phyloP scores from a whole-genome alignment of 2,113 vertebrate species.

The Eretmochelys imbricata region DNA sequence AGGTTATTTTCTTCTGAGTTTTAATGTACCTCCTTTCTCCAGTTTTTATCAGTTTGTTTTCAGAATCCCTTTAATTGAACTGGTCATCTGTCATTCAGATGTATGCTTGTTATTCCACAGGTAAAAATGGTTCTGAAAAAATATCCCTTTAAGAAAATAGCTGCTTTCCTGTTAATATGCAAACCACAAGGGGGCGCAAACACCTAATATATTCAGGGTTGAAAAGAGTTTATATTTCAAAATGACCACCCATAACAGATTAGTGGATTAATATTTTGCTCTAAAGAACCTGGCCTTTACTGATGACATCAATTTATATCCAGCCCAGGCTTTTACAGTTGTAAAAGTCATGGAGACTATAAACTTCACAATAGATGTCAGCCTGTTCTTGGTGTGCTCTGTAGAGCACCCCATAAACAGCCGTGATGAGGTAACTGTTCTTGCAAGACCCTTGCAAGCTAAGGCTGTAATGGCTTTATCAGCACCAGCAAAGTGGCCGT shows the following conservation, averaged over 20 bases:
- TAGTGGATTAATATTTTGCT: conserved; percentile 81
- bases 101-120: neutral
- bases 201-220: conserved; percentile 59
- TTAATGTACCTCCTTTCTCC: neutral
- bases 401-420: conserved; percentile 73
- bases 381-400: conserved; percentile 52
- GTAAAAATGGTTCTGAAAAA: neutral
- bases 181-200: conserved; percentile 79
- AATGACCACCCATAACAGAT: conserved; percentile 76
- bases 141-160: neutral
- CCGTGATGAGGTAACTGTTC: conserved; percentile 70
- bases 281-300: conserved; percentile 80
- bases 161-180: conserved; percentile 53
- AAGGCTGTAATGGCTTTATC: conserved; percentile 64
- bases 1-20: neutral
- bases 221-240: conserved; percentile 69
- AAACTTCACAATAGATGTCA: conserved; percentile 77
- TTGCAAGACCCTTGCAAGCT: conserved; percentile 64
- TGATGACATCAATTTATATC: conserved; percentile 80
- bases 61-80: neutral
- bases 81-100: neutral
- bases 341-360: conserved; percentile 77
- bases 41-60: neutral
- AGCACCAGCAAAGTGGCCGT: conserved; percentile 35
- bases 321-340: conserved; percentile 70